Evolutionary conservation across 2,888 invertebrate species (phyloP), one percentile per base, ranked within the genome.

Genomic region (Archips crataeganus): DNA sequence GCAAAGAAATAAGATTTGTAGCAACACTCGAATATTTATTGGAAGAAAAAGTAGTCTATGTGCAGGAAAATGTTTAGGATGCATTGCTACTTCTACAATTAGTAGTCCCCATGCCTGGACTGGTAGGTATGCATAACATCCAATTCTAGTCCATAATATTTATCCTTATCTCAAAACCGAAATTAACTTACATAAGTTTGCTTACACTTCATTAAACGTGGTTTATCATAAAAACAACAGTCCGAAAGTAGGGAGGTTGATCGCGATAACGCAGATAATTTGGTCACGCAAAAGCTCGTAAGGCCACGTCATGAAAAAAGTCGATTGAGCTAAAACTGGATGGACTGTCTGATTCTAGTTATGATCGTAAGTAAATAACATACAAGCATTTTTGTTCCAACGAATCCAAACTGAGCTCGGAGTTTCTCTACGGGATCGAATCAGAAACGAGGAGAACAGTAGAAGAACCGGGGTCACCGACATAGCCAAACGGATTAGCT

Each of bases 241-340:
- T 62, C 64, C 49, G 47, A 60, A 60, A 60, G 60, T 39, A 36
- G 36, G 51, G 34, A 36, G 51, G n/a, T 32, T 34, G 23, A 62
- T 23, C 1, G 60, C n/a, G 63, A 63, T 47, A 47, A 63, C 32
- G 51, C n/a, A 65, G 65, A 65, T 65, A 65, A 64, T 49, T 49
- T 49, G 32, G 49, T 64, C 42, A 23, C 45, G 64, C 36, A 64
- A 64, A 64, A 51, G 64, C 64, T 64, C 15, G 2, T 13, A 15
- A n/a, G n/a, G 34, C 64, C n/a, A 61, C 60, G 60, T n/a, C n/a
- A 39, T 39, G 60, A n/a, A 32, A 13, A 36, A 36, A 36, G 8
- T 61, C n/a, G 60, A 61, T 59, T 32, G 57, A 23, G 57, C 45
- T 49, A 49, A 49, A 5, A 49, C 49, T 49, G 49, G 8, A 23